These are phyloP conservation scores for Oscheius sp. DNA, from an alignment of 2,888 invertebrate species.

Conservation along the genomic window DNA sequence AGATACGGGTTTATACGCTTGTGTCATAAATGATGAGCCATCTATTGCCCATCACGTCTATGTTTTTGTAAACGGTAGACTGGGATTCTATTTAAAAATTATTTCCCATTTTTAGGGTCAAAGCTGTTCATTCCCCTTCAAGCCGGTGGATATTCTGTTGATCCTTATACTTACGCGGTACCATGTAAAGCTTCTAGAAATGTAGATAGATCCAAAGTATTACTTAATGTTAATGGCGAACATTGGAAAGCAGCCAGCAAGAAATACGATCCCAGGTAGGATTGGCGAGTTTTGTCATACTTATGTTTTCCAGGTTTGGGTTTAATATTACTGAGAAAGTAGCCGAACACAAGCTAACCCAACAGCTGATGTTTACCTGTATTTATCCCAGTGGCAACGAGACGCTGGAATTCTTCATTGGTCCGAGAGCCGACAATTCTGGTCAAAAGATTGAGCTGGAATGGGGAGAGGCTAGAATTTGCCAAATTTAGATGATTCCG, in stretches of 20 bases:
- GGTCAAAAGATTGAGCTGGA: slow-evolving; percentile 38
- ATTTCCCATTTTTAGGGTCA: neutral
- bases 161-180: slow-evolving; percentile 38
- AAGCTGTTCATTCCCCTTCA: slow-evolving; percentile 39
- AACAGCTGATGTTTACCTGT: slow-evolving; percentile 13
- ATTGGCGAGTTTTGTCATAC: neutral
- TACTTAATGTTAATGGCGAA: slow-evolving; percentile 41
- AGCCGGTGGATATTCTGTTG: slow-evolving; percentile 25
- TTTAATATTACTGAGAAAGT: slow-evolving; percentile 44
- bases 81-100: neutral
- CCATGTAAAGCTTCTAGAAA: slow-evolving; percentile 46
- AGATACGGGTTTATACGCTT: slow-evolving; percentile 49
- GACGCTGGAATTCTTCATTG: slow-evolving; percentile 25
- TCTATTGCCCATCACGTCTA: slow-evolving; percentile 44
- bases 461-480: slow-evolving; percentile 40
- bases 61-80: slow-evolving; percentile 45
- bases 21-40: slow-evolving; percentile 36
- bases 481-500: neutral
- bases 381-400: slow-evolving; percentile 1
- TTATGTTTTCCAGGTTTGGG: slow-evolving; percentile 37
- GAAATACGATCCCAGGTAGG: slow-evolving; percentile 39
- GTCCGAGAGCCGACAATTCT: slow-evolving; percentile 24
- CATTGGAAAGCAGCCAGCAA: slow-evolving; percentile 45
- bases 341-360: slow-evolving; percentile 19
- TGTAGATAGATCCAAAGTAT: slow-evolving; percentile 38